phyloP scores from a whole-genome alignment of 2,113 vertebrate genomes.

The Callipepla squamata region DNA sequence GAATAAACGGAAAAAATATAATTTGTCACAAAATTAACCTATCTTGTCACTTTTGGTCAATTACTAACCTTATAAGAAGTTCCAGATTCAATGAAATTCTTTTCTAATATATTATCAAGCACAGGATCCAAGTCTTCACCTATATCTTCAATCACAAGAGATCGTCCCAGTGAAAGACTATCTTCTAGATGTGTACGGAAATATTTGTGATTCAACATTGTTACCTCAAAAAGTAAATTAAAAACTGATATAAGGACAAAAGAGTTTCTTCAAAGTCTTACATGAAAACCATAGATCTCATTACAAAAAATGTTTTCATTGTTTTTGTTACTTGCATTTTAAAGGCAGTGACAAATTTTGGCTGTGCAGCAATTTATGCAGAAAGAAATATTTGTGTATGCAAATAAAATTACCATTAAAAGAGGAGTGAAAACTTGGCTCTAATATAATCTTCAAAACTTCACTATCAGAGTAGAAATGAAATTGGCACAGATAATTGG shows the following conservation, averaged over 20 bases:
- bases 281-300: neutral
- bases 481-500: neutral
- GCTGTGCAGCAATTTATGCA: neutral
- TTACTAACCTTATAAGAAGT: slow-evolving; percentile 77
- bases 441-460: neutral
- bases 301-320: neutral
- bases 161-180: slow-evolving; percentile 78
- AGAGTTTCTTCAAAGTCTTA: neutral
- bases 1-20: neutral
- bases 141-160: slow-evolving; percentile 81
- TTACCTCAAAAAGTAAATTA: slow-evolving; percentile 71
- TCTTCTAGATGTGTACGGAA: slow-evolving; percentile 82
- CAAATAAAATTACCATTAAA: neutral
- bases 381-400: neutral
- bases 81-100: slow-evolving; percentile 83
- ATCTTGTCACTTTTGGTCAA: neutral
- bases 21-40: neutral
- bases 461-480: neutral
- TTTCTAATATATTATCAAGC: slow-evolving; percentile 82
- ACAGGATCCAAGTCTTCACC: slow-evolving; percentile 80
- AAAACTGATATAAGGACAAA: neutral
- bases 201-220: slow-evolving; percentile 81
- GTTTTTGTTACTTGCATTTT: neutral
- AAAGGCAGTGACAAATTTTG: neutral
- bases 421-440: neutral